A percentile compares a stretch with the other conserved stretches of the same genome.
These are phyloP conservation scores for Serinus canaria DNA, from an alignment of 2,113 vertebrate genomes.

Conservation along the genomic window DNA sequence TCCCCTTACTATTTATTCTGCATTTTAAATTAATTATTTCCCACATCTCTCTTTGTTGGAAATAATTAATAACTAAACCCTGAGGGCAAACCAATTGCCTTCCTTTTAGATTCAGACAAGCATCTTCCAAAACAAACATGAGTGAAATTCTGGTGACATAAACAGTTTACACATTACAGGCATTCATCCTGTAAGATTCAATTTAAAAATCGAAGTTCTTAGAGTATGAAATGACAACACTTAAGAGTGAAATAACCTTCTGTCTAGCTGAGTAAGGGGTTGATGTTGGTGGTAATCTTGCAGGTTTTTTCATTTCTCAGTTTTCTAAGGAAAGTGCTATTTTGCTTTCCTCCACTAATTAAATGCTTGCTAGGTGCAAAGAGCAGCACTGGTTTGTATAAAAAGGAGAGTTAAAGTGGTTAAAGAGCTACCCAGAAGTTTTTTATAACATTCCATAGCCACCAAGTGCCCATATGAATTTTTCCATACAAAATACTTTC, in stretches of 20 bases:
- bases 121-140: not conserved
- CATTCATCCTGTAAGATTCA: not conserved
- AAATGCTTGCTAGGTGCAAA: not conserved
- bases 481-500: not conserved
- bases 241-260: not conserved
- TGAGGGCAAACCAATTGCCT: not conserved
- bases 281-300: not conserved
- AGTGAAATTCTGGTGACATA: not conserved
- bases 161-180: not conserved
- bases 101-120: not conserved
- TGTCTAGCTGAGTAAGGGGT: not conserved
- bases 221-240: not conserved
- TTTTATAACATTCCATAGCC: not conserved
- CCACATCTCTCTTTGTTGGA: not conserved
- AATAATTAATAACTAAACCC: not conserved
- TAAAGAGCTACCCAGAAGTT: not conserved
- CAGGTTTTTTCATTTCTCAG: not conserved
- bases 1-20: not conserved
- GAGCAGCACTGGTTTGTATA: not conserved
- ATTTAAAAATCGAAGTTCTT: not conserved
- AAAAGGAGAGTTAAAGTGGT: not conserved
- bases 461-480: not conserved
- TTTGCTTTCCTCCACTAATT: not conserved
- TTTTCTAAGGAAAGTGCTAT: not conserved
- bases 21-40: not conserved